Conservation (phyloP, 2,888 invertebrate genomes). For the Acleris literana region DNA sequence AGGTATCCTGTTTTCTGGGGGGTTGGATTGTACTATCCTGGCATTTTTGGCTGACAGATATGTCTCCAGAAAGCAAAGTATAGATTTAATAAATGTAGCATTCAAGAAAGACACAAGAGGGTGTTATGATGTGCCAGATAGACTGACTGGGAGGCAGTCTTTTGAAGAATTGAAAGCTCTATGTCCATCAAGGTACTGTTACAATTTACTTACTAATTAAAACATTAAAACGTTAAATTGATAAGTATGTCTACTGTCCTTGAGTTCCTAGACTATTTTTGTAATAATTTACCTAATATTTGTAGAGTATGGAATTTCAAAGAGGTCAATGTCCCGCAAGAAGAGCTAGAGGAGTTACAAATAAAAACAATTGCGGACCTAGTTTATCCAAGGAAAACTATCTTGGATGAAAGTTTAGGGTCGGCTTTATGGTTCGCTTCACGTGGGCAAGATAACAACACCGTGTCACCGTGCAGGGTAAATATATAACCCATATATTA, state of each 20-base stretch:
- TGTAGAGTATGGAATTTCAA: slow-evolving; percentile 91
- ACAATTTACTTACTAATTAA: too few species aligned
- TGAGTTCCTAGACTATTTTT: too few species aligned
- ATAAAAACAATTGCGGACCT: slow-evolving; percentile 87
- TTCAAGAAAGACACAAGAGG: slow-evolving; percentile 84
- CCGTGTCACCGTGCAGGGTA: slow-evolving; percentile 86
- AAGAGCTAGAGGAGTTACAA: slow-evolving; percentile 85
- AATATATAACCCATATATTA: slow-evolving; percentile 29
- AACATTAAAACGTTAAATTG: too few species aligned
- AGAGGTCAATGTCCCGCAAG: slow-evolving; percentile 88
- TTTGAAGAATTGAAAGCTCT: slow-evolving; percentile 86
- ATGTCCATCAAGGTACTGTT: slow-evolving; percentile 84
- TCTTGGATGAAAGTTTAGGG: slow-evolving; percentile 98
- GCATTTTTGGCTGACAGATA: slow-evolving; percentile 90
- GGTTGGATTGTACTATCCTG: slow-evolving; percentile 96
- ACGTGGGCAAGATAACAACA: slow-evolving; percentile 84
- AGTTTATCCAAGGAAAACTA: slow-evolving; percentile 92
- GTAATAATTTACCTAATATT: too few species aligned
- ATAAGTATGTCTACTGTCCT: too few species aligned
- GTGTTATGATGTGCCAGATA: slow-evolving; percentile 91
- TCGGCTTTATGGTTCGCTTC: slow-evolving; percentile 99
- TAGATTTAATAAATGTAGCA: slow-evolving; percentile 97
- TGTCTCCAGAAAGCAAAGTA: slow-evolving; percentile 85
- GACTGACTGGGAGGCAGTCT: slow-evolving; percentile 90
- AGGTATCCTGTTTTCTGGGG: slow-evolving; percentile 97